Evolutionary conservation across 1,140 invertebrate genomes (phyloP), one percentile per base, ranked within the genome.

Genomic region (Homalodisca vitripennis): DNA sequence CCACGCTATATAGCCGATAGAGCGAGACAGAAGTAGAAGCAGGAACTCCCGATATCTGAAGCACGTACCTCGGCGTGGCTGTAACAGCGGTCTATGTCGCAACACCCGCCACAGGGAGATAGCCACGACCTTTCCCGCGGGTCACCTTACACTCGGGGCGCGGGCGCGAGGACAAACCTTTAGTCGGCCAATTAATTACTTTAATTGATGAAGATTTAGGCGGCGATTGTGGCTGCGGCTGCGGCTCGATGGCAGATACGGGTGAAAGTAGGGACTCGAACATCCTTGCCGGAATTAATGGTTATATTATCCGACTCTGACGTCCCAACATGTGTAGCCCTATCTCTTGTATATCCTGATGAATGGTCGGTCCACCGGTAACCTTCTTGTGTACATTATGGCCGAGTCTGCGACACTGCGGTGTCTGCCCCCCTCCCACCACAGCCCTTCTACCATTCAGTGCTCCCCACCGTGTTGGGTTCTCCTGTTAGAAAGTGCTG

Each of bases 121-220:
- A 41, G 34, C 34, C 34, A 17, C 34, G 34, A 41, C 34, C 34
- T 41, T 17, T 10, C 34, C 34, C 17, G 6, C 17, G 17, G 17
- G 6, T 41, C 34, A 41, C 34, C 34, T 41, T 17, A 41, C 34
- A 41, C 6, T 17, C n/a, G n/a, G n/a, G n/a, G n/a, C n/a, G n/a
- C n/a, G n/a, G n/a, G n/a, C n/a, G n/a, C n/a, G 34, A 17, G 6
- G 34, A 41, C 34, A 41, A 41, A 41, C 34, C 34, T 14, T 3
- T 14, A 51, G 14, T 60, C 22, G 24, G 27, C 14, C 55, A n/a
- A 60, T 60, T 60, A 60, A 60, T 60, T 60, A 60, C 29, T 60
- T 60, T 60, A 60, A 60, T 60, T 60, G 55, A 60, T 60, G 55
- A 60, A 60, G 55, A 60, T 60, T 30, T 10, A 24, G 55, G 12